Conservation (phyloP, 1,140 invertebrate species). For the Steinernema feltiae region DNA sequence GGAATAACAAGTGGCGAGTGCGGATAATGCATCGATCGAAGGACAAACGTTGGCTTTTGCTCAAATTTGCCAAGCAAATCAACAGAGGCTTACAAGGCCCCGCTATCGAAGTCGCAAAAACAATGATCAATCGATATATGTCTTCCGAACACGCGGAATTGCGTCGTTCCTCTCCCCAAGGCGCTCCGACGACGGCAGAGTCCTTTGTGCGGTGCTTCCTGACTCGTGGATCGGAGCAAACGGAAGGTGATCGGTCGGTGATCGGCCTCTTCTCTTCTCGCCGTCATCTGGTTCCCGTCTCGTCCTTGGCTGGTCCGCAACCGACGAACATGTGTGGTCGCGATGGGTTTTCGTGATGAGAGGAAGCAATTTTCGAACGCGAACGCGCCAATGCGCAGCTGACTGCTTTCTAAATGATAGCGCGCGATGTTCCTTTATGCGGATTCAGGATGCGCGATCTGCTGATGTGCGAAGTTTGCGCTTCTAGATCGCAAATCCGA, state of each 20-base stretch:
- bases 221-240: neutral
- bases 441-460: too few relatives aligned
- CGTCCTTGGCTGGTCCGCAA: neutral
- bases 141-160: too few relatives aligned
- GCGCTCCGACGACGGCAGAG: neutral
- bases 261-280: neutral
- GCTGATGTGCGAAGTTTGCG: too few relatives aligned
- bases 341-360: neutral
- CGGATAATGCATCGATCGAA: neutral
- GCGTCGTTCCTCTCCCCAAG: too few relatives aligned
- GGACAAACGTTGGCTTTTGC: neutral
- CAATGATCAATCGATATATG: slow-evolving; percentile 5
- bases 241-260: neutral
- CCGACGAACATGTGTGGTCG: neutral
- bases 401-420: too few relatives aligned
- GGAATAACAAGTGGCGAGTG: neutral
- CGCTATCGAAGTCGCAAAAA: neutral
- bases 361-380: too few relatives aligned
- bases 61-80: neutral
- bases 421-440: too few relatives aligned
- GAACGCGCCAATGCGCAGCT: neutral
- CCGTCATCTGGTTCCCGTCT: neutral
- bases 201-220: neutral
- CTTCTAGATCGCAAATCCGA: too few relatives aligned
- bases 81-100: neutral